phyloP scores from a whole-genome alignment of 92 coral and sea anemone genomes.

The Zoanthus sociatus region DNA sequence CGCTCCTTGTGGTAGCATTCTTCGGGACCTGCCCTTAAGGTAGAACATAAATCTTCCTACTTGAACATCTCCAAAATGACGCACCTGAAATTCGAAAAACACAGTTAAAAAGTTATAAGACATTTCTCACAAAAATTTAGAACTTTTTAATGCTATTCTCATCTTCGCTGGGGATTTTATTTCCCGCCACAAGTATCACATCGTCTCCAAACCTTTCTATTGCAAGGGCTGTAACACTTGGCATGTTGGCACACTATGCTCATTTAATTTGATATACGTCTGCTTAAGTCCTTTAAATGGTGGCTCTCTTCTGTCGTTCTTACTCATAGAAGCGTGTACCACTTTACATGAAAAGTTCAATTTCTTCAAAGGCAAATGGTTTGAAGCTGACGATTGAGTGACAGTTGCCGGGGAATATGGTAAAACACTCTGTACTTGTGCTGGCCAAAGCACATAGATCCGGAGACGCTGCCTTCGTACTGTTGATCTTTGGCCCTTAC shows the following conservation, averaged over 20 bases:
- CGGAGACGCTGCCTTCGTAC: not conserved
- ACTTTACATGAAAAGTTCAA: not conserved
- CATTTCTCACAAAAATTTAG: not conserved
- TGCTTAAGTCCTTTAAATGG: not conserved
- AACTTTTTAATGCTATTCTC: constrained; percentile 44
- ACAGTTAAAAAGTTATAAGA: not conserved
- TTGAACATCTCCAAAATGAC: constrained; percentile 24
- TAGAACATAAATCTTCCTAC: constrained; percentile 10
- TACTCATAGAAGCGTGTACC: not conserved
- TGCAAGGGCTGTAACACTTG: constrained; percentile 36
- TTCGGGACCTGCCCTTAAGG: not conserved
- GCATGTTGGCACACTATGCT: constrained; percentile 35
- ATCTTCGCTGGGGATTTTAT: constrained; percentile 55
- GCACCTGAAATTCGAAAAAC: constrained; percentile 4
- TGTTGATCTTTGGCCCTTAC: not conserved
- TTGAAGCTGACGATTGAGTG: not conserved
- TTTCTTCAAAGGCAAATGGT: not conserved
- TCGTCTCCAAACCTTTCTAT: constrained; percentile 49
- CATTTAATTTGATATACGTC: not conserved
- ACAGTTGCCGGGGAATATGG: not conserved
- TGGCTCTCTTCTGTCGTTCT: not conserved
- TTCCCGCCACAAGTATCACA: constrained; percentile 56
- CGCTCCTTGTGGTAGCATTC: not conserved
- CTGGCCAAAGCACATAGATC: not conserved
- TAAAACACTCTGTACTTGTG: not conserved